Evolutionary conservation across 2,113 vertebrate genomes (phyloP).

Genomic region (Coptodon bakossiorum): DNA sequence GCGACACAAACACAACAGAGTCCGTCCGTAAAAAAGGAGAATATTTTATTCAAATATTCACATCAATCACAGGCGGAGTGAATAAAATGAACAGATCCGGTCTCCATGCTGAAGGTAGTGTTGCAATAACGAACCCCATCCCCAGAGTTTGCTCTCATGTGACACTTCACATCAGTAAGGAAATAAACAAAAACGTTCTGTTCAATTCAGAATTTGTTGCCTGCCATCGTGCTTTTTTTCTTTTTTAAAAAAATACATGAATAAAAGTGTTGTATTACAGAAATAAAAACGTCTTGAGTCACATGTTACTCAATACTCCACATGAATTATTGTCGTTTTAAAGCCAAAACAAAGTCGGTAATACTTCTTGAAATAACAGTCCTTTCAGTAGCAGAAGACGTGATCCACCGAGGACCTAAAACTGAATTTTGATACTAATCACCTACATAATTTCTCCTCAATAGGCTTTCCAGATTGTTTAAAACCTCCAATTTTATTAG

Average conservation of each 20-base stretch:
- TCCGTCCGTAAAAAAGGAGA: background rate
- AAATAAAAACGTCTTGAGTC: conserved; percentile 38
- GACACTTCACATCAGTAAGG: background rate
- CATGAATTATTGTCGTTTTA: conserved; percentile 30
- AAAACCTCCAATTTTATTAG: background rate
- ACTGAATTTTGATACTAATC: background rate
- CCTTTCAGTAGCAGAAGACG: background rate
- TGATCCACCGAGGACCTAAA: background rate
- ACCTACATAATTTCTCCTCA: background rate
- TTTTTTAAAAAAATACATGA: background rate
- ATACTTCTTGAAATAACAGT: conserved; percentile 8
- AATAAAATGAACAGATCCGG: background rate
- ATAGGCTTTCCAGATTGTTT: conserved; percentile 4
- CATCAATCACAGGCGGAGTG: background rate
- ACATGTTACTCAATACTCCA: conserved; percentile 29
- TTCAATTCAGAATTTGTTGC: conserved; percentile 1
- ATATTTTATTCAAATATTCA: conserved; percentile 10
- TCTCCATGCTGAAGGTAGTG: background rate
- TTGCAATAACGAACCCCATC: background rate
- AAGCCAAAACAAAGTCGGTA: conserved; percentile 30
- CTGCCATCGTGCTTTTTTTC: background rate
- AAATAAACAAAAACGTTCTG: background rate
- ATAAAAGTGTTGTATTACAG: conserved; percentile 38
- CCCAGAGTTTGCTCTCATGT: background rate
- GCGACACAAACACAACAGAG: background rate